These are phyloP conservation scores for Polypedilum vanderplanki DNA, from an alignment of 1,140 invertebrate genomes.

Conservation along the genomic window DNA sequence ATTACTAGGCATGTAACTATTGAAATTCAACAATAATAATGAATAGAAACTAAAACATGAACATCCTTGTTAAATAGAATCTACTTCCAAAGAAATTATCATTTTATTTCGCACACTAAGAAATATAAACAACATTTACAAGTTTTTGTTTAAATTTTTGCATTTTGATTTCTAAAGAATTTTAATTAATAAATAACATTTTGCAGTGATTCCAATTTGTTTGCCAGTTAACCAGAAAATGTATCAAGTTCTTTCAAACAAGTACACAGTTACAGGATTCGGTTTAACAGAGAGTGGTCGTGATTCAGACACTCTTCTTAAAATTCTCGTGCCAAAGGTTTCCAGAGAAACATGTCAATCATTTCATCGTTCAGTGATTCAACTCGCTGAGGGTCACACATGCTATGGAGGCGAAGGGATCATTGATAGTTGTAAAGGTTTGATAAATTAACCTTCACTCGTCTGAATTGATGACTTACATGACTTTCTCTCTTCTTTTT, in stretches of 20 bases:
- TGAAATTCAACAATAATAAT: too few relatives aligned
- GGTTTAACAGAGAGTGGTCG: background rate
- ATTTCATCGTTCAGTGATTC: background rate
- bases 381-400: background rate
- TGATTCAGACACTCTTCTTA: background rate
- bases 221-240: background rate
- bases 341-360: conserved; percentile 5
- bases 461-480: background rate
- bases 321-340: background rate
- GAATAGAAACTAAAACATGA: too few relatives aligned
- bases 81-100: too few relatives aligned
- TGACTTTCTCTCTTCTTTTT: background rate
- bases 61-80: too few relatives aligned
- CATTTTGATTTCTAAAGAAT: background rate
- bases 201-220: background rate
- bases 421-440: conserved; percentile 21
- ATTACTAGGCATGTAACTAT: too few relatives aligned
- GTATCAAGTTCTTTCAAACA: background rate
- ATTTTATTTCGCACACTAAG: too few relatives aligned
- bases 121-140: too few relatives aligned
- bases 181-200: background rate
- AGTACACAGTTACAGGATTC: background rate
- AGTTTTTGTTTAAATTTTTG: too few relatives aligned
- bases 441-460: background rate
- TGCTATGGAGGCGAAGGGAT: conserved; percentile 15